Percentiles rank a stretch among this genome's conserved stretches.
These are phyloP conservation scores for Chrysotoxum bicinctum DNA, from an alignment of 2,888 invertebrate genomes.

Conservation along the genomic window DNA sequence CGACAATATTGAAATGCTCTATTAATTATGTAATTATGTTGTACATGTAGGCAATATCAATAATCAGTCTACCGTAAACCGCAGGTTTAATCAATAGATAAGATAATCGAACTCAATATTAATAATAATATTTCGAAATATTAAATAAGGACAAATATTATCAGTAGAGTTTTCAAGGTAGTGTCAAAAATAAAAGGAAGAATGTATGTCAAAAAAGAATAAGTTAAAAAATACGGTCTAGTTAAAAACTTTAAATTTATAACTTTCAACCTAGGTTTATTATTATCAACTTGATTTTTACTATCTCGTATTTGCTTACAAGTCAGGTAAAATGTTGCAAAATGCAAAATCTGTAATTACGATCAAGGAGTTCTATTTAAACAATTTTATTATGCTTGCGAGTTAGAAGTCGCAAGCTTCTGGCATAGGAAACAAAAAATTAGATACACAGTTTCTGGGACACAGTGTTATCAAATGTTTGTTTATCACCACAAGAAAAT, in stretches of 20 bases:
- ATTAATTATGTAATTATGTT: too few relatives aligned
- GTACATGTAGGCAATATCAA: too few relatives aligned
- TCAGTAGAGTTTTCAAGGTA: background rate
- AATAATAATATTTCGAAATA: background rate
- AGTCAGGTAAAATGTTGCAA: background rate
- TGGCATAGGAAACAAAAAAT: background rate
- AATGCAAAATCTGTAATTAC: too few relatives aligned
- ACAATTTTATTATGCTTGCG: background rate
- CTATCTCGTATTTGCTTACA: background rate
- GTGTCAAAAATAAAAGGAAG: background rate
- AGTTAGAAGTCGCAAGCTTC: background rate
- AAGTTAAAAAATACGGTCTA: background rate
- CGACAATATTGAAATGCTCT: background rate
- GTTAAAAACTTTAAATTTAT: background rate
- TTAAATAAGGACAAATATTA: background rate
- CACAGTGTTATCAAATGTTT: background rate
- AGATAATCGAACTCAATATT: background rate
- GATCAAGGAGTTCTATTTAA: background rate
- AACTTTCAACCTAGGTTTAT: background rate
- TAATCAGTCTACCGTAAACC: background rate
- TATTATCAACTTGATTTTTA: background rate
- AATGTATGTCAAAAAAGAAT: background rate
- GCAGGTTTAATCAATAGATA: background rate
- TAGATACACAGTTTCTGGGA: background rate
- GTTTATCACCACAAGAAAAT: slow-evolving; percentile 1